These are phyloP conservation scores for Patella caerulea DNA, from an alignment of 2,888 invertebrate species.

Conservation along the genomic window DNA sequence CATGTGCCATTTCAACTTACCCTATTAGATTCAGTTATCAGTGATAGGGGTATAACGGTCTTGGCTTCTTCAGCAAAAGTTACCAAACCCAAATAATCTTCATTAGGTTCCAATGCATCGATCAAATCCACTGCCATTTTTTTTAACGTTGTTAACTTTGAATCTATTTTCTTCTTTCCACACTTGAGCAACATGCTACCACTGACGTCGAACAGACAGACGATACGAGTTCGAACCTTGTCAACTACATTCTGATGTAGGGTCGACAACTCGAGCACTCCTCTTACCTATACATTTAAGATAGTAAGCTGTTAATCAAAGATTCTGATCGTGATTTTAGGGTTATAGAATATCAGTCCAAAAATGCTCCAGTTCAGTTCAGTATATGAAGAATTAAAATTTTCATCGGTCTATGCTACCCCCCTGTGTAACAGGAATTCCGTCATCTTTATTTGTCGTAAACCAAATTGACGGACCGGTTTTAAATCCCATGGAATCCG, in stretches of 20 bases:
- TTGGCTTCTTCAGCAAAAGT: slow-evolving; percentile 60
- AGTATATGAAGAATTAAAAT: too few species aligned
- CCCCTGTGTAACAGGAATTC: too few species aligned
- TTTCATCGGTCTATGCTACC: too few species aligned
- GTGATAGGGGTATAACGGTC: slow-evolving; percentile 55
- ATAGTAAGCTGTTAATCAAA: too few species aligned
- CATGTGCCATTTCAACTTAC: slow-evolving; percentile 35
- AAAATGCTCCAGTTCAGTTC: too few species aligned
- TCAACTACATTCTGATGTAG: slow-evolving; percentile 38
- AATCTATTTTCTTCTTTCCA: slow-evolving; percentile 40
- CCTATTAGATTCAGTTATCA: slow-evolving; percentile 49
- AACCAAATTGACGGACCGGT: too few species aligned
- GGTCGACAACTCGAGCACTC: slow-evolving; percentile 55
- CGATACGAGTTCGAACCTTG: slow-evolving; percentile 53
- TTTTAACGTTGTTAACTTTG: slow-evolving; percentile 56
- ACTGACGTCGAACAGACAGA: slow-evolving; percentile 64
- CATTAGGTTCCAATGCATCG: slow-evolving; percentile 50
- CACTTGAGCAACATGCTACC: slow-evolving; percentile 62
- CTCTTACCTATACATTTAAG: slow-evolving; percentile 44
- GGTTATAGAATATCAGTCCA: too few species aligned
- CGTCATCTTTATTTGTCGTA: too few species aligned
- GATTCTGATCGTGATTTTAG: too few species aligned
- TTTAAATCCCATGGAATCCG: too few species aligned
- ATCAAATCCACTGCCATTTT: slow-evolving; percentile 56
- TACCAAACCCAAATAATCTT: slow-evolving; percentile 57